Base-by-base conservation (phyloP, 2,888 invertebrate species). In the Cerastis leucographa region DNA sequence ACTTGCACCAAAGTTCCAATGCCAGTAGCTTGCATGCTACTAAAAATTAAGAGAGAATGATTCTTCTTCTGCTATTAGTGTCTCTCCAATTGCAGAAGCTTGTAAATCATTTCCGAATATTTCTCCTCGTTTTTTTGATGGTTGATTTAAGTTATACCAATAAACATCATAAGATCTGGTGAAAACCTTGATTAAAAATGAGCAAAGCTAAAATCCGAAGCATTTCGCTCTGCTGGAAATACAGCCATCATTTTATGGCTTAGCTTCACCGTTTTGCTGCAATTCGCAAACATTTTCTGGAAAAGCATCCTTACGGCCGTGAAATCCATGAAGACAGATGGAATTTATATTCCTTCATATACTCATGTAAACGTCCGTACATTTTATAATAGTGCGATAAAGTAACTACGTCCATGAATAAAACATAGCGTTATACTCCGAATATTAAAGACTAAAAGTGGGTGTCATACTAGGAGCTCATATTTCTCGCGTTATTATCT, bases 401-500 rank as follows among this genome's bases (percentile, higher is more conserved):
- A 76, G 76, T 66, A 74, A 85, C 70, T 49, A 46, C 54, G 54
- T 46, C 11, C 19, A 80, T 87, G 81, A 84, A 85, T 87, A 85
- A 88, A 81, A 84, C 71, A 84, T 83, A 19, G 51, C 65, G 61
- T 64, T 64, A 35, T 71, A 71, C 72, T 44, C 64, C 17, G 59
- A 77, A 83, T 83, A 87, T 83, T 80, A 79, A 84, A 78, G 54
- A 73, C 67, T 76, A 49, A 74, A 76, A 70, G 71, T 83, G 85
- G 71, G 80, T 86, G 74, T 76, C 78, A 76, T 77, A 75, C 70
- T 68, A 54, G 89, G 86, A 86, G 87, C 90, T 90, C 62, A 77
- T 80, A 89, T 89, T 81, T 86, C 83, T 82, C 80, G 83, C 89
- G 89, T 91, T 91, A 89, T 90, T 89, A 87, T 90, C 89, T 88